Evolutionary conservation across 2,113 vertebrate species (phyloP).

Genomic region (Brienomyrus brachyistius): DNA sequence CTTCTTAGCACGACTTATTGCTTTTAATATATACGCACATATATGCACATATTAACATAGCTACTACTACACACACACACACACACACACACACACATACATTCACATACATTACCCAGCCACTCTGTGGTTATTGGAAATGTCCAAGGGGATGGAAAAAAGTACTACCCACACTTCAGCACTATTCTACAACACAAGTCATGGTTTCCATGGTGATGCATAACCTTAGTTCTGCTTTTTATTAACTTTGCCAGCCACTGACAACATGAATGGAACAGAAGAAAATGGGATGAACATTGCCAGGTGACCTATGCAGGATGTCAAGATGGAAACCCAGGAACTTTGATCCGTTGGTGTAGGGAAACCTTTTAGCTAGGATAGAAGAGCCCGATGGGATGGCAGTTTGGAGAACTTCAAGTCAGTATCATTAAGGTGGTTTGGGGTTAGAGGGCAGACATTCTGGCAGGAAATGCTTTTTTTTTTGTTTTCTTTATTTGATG

Average conservation of each 20-base stretch:
- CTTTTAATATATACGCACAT: neutral
- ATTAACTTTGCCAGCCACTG: constrained; percentile 40
- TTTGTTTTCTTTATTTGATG: constrained; percentile 23
- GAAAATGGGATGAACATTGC: constrained; percentile 50
- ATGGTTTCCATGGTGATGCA: constrained; percentile 23
- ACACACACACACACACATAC: neutral
- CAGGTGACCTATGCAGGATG: constrained; percentile 52
- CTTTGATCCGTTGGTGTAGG: constrained; percentile 52
- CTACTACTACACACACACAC: neutral
- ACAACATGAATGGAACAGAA: constrained; percentile 44
- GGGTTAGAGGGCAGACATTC: neutral
- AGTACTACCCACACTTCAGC: constrained; percentile 4
- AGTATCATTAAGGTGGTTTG: constrained; percentile 53
- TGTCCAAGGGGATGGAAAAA: neutral
- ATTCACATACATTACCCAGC: neutral
- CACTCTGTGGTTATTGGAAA: neutral
- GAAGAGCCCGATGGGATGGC: constrained; percentile 45
- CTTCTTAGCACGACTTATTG: neutral
- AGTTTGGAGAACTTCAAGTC: constrained; percentile 48
- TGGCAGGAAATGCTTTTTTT: constrained; percentile 49
- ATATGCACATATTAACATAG: neutral
- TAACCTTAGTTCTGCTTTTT: constrained; percentile 22
- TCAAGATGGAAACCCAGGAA: constrained; percentile 45
- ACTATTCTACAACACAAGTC: neutral
- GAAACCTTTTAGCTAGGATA: constrained; percentile 50